Conservation (phyloP, 2,797 vertebrate genomes). For the Cichlasoma orientale region DNA sequence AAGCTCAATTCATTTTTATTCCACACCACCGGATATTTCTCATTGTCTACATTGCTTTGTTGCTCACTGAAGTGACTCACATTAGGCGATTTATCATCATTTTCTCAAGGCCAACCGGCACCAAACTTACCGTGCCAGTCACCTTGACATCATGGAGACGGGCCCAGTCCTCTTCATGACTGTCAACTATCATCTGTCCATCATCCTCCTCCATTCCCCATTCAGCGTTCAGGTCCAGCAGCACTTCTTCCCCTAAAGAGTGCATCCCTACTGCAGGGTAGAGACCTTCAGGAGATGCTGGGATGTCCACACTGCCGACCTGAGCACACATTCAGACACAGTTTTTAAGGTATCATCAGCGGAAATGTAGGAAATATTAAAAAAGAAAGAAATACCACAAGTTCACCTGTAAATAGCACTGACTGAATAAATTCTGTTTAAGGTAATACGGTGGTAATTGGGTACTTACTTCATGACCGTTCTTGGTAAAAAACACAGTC, state of each 20-base stretch:
- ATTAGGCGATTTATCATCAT: neutral
- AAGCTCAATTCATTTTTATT: neutral
- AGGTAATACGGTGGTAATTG: neutral
- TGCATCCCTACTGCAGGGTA: slow-evolving; percentile 96
- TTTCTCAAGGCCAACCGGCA: neutral
- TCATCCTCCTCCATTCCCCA: slow-evolving; percentile 89
- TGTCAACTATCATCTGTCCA: slow-evolving; percentile 95
- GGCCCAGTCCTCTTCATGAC: slow-evolving; percentile 94
- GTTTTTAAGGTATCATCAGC: neutral
- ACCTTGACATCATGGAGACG: slow-evolving; percentile 90
- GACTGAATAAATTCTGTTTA: neutral
- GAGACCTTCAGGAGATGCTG: slow-evolving; percentile 86
- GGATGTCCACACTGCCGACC: slow-evolving; percentile 90
- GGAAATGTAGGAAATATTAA: neutral
- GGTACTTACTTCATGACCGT: slow-evolving; percentile 88
- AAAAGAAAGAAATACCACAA: neutral
- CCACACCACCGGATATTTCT: neutral
- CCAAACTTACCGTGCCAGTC: slow-evolving; percentile 83
- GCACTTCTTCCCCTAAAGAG: slow-evolving; percentile 93
- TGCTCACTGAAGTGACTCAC: neutral
- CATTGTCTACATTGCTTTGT: neutral
- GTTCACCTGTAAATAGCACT: neutral
- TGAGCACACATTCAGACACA: slow-evolving; percentile 56
- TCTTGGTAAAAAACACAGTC: slow-evolving; percentile 96
- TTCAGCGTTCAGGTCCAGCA: slow-evolving; percentile 90